Evolutionary conservation across 2,113 vertebrate genomes (phyloP), one percentile per base, ranked within the genome.

Genomic region (Mesocricetus auratus): DNA sequence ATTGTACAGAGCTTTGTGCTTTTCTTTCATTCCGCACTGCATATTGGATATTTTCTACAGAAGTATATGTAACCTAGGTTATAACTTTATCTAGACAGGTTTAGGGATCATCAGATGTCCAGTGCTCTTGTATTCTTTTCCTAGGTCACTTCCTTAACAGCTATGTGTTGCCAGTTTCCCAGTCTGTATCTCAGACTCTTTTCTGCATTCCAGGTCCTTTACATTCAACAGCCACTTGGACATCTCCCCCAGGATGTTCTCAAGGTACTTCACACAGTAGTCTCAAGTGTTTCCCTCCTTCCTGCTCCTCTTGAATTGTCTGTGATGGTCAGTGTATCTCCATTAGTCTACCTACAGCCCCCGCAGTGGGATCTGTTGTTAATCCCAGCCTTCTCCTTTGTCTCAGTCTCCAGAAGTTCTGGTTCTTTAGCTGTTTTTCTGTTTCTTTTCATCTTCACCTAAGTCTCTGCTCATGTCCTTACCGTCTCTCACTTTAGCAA

Each of bases 191-290:
- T 94, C 92, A 93, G 90, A 79, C 24, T 93, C 93, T 85, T 94
- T 89, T 85, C 92, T 95, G 90, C 75, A 79, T 79, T 93, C 85
- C 79, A 96, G 95, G 93, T 78, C 24, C 87, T 97, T 97, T 96
- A 26, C 17, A 73, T 42, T 91, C 56, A 69, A 0, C 92, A 92
- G 74, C 78, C 62, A 93, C 2, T 58, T 79, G 92, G 96, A 91
- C 47, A 90, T 93, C 73, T 93, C 13, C 68, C 50, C 64, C 86
- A 89, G 82, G 73, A 97, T 95, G 79, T 75, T 94, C 87, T 88
- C 91, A 81, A 82, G 91, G 93, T 95, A 94, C 96, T 96, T 96
- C 17, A 81, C 19, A 88, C 24, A 64, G 13, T 24, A 86, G 71
- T 94, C 50, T 26, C 75, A 62, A 0, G 2, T 87, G 83, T 93